Evolutionary conservation across 2,888 invertebrate species (phyloP), one percentile per base, ranked within the genome.

Genomic region (Papilio protenor): DNA sequence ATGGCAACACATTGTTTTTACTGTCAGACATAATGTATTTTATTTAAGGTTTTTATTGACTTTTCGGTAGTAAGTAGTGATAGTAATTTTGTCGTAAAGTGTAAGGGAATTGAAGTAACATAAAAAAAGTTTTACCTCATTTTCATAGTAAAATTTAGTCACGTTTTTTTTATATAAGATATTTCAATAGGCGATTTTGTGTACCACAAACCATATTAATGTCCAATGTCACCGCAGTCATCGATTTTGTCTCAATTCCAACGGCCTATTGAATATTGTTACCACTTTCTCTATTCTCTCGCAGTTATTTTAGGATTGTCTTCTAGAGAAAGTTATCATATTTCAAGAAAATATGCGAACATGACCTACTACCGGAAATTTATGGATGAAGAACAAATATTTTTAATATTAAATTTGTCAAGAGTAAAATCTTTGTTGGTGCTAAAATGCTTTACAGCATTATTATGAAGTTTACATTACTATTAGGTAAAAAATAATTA

Each of bases 221-320:
- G 27, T 12, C 59, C 57, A 70, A 23, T 59, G 66, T 45, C 70
- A 61, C 33, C 61, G 27, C 61, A 18, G 12, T 5, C 76, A 21
- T 61, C n/a, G 27, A 64, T 72, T 76, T 61, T 61, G 23, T 69
- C 49, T 76, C 8, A 33, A 76, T 64, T 76, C 33, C 4, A 49
- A 1, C 27, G 61, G n/a, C 59, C 72, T 18, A 72, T 49, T 61
- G 47, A 76, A 47, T 52, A 6, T 47, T 57, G 59, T 72, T 21
- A 40, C 49, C 52, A 76, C 76, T 76, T 71, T 76, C 71, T 76
- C 76, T 71, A 23, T 57, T 33, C 66, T 21, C 12, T 55, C 16
- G 64, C 61, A 61, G 27, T 16, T 75, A 75, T 52, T 75, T 69
- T 75, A 66, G 40, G 66, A 75, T 75, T 75, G 76, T 71, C 70